These are phyloP conservation scores for Pogonognathellus flavescens DNA, from an alignment of 1,140 invertebrate species.

Conservation along the genomic window DNA sequence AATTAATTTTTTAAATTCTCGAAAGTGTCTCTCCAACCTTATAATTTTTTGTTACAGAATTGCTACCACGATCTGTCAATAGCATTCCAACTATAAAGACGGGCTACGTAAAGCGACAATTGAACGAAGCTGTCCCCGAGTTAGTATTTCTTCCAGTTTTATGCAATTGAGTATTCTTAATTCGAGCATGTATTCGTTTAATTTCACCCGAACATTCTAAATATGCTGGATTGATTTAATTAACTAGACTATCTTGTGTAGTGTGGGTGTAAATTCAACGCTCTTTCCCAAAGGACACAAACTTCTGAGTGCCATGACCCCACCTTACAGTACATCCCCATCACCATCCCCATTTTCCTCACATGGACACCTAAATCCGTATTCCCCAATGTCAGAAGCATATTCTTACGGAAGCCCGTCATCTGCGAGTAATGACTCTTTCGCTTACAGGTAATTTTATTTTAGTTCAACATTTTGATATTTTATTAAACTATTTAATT, in stretches of 20 bases:
- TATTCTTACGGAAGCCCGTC: background rate
- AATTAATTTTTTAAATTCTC: background rate
- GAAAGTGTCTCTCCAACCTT: background rate
- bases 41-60: background rate
- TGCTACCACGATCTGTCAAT: background rate
- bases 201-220: background rate
- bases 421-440: slow-evolving; percentile 9
- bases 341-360: background rate
- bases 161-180: background rate
- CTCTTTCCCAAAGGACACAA: background rate
- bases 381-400: background rate
- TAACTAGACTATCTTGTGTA: slow-evolving; percentile 37
- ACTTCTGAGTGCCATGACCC: background rate
- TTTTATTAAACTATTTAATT: background rate
- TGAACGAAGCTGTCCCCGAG: slow-evolving; percentile 14
- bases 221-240: slow-evolving; percentile 20
- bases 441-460: background rate
- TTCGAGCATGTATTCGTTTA: too few species aligned
- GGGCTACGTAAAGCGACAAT: background rate
- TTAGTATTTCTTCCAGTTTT: background rate
- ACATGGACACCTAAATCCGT: background rate
- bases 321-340: background rate
- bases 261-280: background rate
- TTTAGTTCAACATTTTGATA: background rate
- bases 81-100: slow-evolving; percentile 4